A percentile compares a stretch with the other conserved stretches of the same genome.
phyloP scores from a whole-genome alignment of 1,140 invertebrate species.

The Venturia canescens region DNA sequence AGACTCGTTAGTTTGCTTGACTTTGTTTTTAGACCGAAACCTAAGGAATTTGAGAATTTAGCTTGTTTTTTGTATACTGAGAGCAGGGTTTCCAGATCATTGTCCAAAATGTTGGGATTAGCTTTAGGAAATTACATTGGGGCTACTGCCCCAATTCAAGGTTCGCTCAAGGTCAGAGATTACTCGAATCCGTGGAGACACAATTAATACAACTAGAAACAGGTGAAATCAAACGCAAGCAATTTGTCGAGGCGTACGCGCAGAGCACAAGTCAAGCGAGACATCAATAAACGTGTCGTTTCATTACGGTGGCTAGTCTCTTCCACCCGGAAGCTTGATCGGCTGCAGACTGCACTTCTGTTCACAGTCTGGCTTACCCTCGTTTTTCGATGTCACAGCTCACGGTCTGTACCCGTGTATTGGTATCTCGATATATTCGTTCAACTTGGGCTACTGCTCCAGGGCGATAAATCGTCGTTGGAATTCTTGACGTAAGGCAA shows the following conservation, averaged over 20 bases:
- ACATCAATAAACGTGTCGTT: conserved; percentile 29
- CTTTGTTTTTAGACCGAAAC: neutral
- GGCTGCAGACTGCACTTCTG: neutral
- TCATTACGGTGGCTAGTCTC: neutral
- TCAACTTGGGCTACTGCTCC: neutral
- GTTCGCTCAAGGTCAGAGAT: too few species aligned
- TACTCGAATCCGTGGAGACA: neutral
- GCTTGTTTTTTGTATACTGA: too few species aligned
- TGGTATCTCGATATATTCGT: neutral
- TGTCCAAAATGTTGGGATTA: too few species aligned
- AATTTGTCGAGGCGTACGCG: neutral
- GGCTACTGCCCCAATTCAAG: neutral
- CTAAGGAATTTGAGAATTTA: too few species aligned
- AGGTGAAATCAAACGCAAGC: neutral
- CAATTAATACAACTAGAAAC: neutral
- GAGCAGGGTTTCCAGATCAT: too few species aligned
- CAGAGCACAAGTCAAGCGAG: neutral
- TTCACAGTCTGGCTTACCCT: neutral
- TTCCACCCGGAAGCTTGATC: conserved; percentile 13
- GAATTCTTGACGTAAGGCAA: conserved; percentile 34
- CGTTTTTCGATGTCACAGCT: conserved; percentile 4
- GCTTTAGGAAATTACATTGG: neutral
- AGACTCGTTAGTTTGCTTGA: neutral
- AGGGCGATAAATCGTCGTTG: conserved; percentile 30
- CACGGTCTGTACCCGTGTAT: neutral